Base-by-base conservation (phyloP, 1,140 invertebrate genomes). In the Thereuonema tuberculata region DNA sequence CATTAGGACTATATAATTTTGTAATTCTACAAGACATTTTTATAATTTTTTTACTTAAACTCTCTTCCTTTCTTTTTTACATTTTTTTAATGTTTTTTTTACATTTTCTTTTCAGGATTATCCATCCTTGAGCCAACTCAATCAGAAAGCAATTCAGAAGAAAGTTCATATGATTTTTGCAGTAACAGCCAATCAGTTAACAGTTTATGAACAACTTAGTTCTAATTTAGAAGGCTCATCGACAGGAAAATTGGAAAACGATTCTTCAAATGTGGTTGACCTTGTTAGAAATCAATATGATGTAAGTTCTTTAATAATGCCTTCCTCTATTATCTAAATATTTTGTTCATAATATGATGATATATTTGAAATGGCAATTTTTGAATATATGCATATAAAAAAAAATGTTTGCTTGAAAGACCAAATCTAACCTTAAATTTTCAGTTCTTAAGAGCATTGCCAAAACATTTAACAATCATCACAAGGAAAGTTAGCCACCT, bases 121-220 rank as follows among this genome's bases (percentile, higher is more conserved):
- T 68, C 80, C 80, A n/a, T 81, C 79, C 0, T 74, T 81, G 20
- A 77, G 78, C 61, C 72, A 79, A 65, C 69, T 81, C 23, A 74
- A 78, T 61, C 69, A 75, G 28, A 79, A 79, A 65, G 76, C 80
- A 48, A 76, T 74, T 58, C 77, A 83, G 60, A 76, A 81, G 56
- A 78, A 78, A 62, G 77, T 82, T 2, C 83, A 81, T 66, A 68
- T 84, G 23, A 83, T 83, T 53, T 83, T 83, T 69, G 82, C 82
- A 24, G 80, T 83, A 2, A 83, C 81, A 2, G 68, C 72, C 28
- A 74, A 75, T 54, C 80, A 82, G 65, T 66, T 74, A 17, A 61
- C 67, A 5, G 73, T 81, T 0, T 83, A 84, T 66, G 68, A 75
- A 26, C 70, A 76, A 62, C 68, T 83, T 1, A 70, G 68, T 50